phyloP scores from a whole-genome alignment of 2,113 vertebrate species.

The Xiphophorus maculatus region DNA sequence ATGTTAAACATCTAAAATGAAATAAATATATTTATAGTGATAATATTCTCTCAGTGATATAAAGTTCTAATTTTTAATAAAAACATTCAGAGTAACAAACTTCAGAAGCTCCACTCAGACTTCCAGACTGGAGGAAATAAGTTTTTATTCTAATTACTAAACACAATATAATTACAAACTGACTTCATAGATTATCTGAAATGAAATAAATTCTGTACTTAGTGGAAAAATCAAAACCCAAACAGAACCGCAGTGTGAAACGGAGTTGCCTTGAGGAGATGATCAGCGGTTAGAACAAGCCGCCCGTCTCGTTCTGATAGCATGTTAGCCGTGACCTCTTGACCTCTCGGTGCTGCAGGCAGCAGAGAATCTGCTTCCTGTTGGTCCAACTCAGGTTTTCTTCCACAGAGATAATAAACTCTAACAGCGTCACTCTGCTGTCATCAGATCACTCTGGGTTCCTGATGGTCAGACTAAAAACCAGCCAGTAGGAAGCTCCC shows the following conservation, averaged over 20 bases:
- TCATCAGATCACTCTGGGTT: background rate
- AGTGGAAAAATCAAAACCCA: background rate
- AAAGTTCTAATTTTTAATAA: no score
- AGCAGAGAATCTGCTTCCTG: background rate
- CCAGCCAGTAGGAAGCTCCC: no score
- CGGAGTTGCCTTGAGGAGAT: background rate
- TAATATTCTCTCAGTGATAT: no score
- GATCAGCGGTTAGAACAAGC: slow-evolving; percentile 23
- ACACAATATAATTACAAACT: no score
- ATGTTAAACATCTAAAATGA: no score
- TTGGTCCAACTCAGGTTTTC: slow-evolving; percentile 10
- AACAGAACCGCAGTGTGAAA: background rate
- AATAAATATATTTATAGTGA: no score
- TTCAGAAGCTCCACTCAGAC: no score
- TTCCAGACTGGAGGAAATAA: no score
- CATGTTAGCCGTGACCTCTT: slow-evolving; percentile 28
- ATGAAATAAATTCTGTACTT: no score
- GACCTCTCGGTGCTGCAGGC: slow-evolving; percentile 25
- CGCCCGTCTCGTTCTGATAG: slow-evolving; percentile 31
- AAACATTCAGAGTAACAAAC: no score
- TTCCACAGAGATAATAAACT: slow-evolving; percentile 38
- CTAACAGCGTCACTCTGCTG: slow-evolving; percentile 7
- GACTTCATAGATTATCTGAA: no score
- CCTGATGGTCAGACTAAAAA: background rate
- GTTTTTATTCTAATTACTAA: no score